Conservation (phyloP, 2,888 invertebrate genomes). For the Corbicula japonica region DNA sequence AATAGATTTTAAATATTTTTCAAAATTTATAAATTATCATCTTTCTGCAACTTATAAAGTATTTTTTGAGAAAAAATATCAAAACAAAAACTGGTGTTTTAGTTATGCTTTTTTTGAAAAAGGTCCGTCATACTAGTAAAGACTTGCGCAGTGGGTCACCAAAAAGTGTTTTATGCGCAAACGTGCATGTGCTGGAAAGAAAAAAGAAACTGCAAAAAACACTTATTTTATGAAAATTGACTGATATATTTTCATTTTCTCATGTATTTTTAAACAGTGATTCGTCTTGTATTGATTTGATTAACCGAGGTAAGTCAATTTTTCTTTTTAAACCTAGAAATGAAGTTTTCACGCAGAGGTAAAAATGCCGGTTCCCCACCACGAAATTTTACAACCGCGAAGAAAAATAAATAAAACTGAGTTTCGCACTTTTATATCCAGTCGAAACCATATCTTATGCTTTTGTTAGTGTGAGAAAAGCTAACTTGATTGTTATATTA, state of each 20-base stretch:
- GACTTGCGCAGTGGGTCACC: slow-evolving; percentile 54
- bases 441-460: too few species aligned
- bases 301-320: slow-evolving; percentile 29
- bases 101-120: slow-evolving; percentile 8
- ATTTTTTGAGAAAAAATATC: too few species aligned
- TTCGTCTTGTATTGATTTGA: slow-evolving; percentile 40
- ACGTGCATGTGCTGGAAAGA: slow-evolving; percentile 77
- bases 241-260: slow-evolving; percentile 45
- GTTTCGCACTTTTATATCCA: too few species aligned
- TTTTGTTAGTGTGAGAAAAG: too few species aligned
- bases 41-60: too few species aligned
- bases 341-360: not conserved
- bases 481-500: too few species aligned
- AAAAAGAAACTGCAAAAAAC: slow-evolving; percentile 52
- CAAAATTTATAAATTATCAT: too few species aligned
- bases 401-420: too few species aligned
- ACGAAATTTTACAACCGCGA: slow-evolving; percentile 22
- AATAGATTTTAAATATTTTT: too few species aligned
- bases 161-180: slow-evolving; percentile 70
- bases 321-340: too few species aligned
- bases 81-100: slow-evolving; percentile 1
- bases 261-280: slow-evolving; percentile 60
- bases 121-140: slow-evolving; percentile 19
- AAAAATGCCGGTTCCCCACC: slow-evolving; percentile 40
- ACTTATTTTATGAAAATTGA: slow-evolving; percentile 29